These are phyloP conservation scores for Garra rufa DNA, from an alignment of 2,113 vertebrate genomes.

Conservation along the genomic window DNA sequence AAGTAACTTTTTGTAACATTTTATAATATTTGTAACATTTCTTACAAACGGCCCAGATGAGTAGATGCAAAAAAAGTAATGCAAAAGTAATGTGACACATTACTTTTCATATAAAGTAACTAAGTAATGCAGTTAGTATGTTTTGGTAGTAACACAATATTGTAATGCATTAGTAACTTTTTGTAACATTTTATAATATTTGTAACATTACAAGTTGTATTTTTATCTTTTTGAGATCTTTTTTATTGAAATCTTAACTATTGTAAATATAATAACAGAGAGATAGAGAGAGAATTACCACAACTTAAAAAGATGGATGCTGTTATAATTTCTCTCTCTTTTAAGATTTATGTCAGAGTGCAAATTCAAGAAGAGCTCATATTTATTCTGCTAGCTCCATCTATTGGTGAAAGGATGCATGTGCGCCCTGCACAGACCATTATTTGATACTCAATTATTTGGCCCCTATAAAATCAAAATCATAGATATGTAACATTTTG, in stretches of 20 bases:
- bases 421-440: background rate
- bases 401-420: constrained; percentile 16
- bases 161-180: too few relatives aligned
- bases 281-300: background rate
- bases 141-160: too few relatives aligned
- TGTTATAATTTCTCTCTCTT: background rate
- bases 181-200: too few relatives aligned
- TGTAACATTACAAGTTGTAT: too few relatives aligned
- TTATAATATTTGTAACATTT: too few relatives aligned
- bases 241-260: background rate
- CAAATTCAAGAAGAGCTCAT: background rate
- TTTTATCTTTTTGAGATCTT: background rate
- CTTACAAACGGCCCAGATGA: too few relatives aligned
- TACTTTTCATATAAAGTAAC: too few relatives aligned
- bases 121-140: too few relatives aligned
- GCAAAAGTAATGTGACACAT: too few relatives aligned
- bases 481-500: background rate
- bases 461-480: background rate
- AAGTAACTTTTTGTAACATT: too few relatives aligned
- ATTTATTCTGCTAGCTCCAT: constrained; percentile 27
- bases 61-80: too few relatives aligned
- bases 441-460: background rate
- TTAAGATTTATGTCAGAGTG: background rate
- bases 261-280: background rate
- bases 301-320: background rate